Percentiles rank a stretch among this genome's conserved stretches.
Evolutionary conservation across 1,140 invertebrate species (phyloP).

Genomic region (Orussus abietinus): DNA sequence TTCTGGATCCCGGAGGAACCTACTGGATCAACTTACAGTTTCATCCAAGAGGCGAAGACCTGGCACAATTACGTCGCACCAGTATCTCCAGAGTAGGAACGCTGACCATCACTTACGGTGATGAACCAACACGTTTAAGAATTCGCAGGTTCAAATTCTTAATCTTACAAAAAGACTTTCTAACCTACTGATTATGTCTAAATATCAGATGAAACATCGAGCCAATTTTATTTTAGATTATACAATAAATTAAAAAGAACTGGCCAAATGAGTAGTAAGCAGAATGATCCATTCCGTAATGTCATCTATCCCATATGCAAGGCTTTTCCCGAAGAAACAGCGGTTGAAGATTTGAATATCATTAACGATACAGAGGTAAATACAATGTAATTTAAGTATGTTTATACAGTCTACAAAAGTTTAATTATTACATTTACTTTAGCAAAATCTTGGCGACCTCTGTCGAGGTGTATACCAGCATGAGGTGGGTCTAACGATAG

Average conservation of each 20-base stretch:
- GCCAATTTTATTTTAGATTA: slow-evolving; percentile 35
- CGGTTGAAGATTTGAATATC: slow-evolving; percentile 32
- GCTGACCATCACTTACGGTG: slow-evolving; percentile 42
- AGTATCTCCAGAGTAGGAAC: slow-evolving; percentile 45
- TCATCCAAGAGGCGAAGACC: slow-evolving; percentile 42
- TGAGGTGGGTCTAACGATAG: slow-evolving; percentile 45
- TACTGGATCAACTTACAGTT: slow-evolving; percentile 39
- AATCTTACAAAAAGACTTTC: slow-evolving; percentile 9
- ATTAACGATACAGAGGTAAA: slow-evolving; percentile 45
- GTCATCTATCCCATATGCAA: slow-evolving; percentile 42
- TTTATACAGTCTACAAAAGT: neutral
- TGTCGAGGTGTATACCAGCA: slow-evolving; percentile 41
- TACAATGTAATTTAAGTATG: too few species aligned
- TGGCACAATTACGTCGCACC: slow-evolving; percentile 28
- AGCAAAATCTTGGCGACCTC: slow-evolving; percentile 45
- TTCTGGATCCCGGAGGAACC: slow-evolving; percentile 37
- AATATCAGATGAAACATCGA: neutral
- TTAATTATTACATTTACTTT: slow-evolving; percentile 11
- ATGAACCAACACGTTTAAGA: slow-evolving; percentile 47
- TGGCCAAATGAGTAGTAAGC: slow-evolving; percentile 31
- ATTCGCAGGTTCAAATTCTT: slow-evolving; percentile 46
- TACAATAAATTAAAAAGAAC: slow-evolving; percentile 43
- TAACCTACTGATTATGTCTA: slow-evolving; percentile 4
- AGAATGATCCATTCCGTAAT: slow-evolving; percentile 38
- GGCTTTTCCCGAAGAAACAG: slow-evolving; percentile 38